phyloP scores from a whole-genome alignment of 2,797 vertebrate species.

The Crypturellus tataupa region DNA sequence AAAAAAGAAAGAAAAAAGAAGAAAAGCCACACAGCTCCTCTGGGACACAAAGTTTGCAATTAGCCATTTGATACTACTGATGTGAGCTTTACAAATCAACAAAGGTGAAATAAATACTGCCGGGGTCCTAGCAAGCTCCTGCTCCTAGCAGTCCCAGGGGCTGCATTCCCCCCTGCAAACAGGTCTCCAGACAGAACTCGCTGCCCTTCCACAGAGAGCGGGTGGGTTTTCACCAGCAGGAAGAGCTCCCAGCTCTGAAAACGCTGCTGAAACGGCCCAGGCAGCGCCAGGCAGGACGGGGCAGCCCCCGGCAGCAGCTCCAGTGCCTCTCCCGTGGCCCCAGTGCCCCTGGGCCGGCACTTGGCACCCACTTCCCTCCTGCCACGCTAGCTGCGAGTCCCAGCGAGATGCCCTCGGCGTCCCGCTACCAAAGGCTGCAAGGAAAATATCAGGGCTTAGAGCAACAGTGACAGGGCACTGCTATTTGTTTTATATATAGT shows the following conservation, averaged over 20 bases:
- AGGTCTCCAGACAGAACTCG: background rate
- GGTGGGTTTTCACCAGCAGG: background rate
- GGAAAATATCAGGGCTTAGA: fast-evolving
- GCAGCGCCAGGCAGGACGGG: fast-evolving
- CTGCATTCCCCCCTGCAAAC: fast-evolving
- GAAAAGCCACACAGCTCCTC: background rate
- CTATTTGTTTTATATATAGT: fast-evolving
- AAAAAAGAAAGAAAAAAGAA: background rate
- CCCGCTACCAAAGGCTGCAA: background rate
- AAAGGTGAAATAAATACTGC: background rate
- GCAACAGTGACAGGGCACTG: fast-evolving
- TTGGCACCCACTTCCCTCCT: fast-evolving
- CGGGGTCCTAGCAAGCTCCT: background rate
- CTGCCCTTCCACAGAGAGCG: background rate
- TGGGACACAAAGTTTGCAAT: background rate
- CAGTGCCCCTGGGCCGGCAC: fast-evolving
- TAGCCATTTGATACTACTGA: background rate
- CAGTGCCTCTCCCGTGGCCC: too few relatives aligned
- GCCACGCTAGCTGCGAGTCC: background rate
- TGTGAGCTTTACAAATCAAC: background rate
- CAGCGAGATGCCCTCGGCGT: fast-evolving
- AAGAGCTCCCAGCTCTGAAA: background rate
- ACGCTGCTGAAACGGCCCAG: fast-evolving
- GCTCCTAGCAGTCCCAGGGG: background rate
- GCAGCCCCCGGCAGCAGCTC: background rate